These are phyloP conservation scores for Sebastes minor DNA, from an alignment of 2,797 vertebrate genomes.

Conservation along the genomic window DNA sequence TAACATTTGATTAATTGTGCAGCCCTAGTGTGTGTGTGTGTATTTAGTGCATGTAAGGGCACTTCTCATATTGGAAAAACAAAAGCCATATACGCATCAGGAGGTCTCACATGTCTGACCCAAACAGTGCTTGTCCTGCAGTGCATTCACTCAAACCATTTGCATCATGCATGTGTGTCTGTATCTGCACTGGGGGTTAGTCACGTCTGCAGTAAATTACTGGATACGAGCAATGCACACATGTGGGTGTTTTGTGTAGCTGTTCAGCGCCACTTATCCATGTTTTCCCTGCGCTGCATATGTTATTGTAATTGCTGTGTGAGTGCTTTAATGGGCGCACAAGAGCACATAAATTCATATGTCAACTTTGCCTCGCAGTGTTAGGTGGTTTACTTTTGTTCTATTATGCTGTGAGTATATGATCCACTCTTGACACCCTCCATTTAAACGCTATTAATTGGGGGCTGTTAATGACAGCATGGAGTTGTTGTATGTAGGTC, in stretches of 20 bases:
- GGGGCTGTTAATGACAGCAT: conserved; percentile 15
- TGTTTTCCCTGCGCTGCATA: conserved; percentile 18
- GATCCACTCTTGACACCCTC: conserved; percentile 54
- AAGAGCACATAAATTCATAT: conserved; percentile 28
- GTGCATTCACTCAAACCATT: neutral
- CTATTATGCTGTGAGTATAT: conserved; percentile 24
- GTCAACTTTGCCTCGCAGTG: conserved; percentile 22
- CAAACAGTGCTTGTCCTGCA: conserved; percentile 26
- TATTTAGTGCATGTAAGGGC: neutral
- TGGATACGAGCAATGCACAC: conserved; percentile 31
- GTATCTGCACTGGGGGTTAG: neutral
- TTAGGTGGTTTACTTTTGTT: conserved; percentile 23
- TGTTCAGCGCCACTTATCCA: conserved; percentile 35
- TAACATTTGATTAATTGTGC: neutral
- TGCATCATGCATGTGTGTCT: conserved; percentile 14
- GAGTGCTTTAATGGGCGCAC: conserved; percentile 39
- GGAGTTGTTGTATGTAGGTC: conserved; percentile 21
- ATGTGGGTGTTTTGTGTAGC: conserved; percentile 55
- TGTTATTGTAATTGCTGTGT: conserved; percentile 51
- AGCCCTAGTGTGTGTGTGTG: neutral
- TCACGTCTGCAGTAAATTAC: conserved; percentile 33
- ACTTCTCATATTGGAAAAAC: conserved; percentile 14
- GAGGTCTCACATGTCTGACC: conserved; percentile 30
- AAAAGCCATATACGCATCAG: neutral
- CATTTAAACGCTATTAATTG: conserved; percentile 54